Conservation (phyloP, 2,113 vertebrate genomes). For the Emberiza fucata region DNA sequence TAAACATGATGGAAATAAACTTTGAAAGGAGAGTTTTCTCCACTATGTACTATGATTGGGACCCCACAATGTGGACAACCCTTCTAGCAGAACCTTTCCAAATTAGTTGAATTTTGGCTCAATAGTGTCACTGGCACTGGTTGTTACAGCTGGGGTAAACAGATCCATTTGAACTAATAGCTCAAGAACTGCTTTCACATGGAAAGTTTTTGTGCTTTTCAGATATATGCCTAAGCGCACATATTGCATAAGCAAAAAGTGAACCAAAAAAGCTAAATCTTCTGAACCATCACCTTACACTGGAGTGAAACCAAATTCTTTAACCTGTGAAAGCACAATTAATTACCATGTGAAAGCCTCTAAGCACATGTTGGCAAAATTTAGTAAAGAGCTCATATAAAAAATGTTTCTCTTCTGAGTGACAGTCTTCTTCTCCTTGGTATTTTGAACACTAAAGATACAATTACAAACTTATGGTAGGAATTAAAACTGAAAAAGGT, state of each 20-base stretch:
- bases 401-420: not conserved
- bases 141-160: not conserved
- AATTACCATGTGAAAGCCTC: not conserved
- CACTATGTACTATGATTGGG: no score
- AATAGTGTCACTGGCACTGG: not conserved
- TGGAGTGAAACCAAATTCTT: not conserved
- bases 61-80: not conserved
- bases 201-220: not conserved
- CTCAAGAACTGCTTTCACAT: not conserved
- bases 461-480: not conserved
- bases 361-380: not conserved
- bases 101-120: not conserved
- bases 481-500: not conserved
- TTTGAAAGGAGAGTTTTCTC: not conserved
- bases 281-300: not conserved
- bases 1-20: not conserved
- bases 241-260: not conserved
- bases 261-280: not conserved
- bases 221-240: not conserved
- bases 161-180: not conserved
- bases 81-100: not conserved
- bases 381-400: not conserved
- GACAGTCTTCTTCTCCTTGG: not conserved
- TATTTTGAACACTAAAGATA: not conserved
- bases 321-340: not conserved